Conservation (phyloP, 2,113 vertebrate species). For the Prochilodus magdalenae region DNA sequence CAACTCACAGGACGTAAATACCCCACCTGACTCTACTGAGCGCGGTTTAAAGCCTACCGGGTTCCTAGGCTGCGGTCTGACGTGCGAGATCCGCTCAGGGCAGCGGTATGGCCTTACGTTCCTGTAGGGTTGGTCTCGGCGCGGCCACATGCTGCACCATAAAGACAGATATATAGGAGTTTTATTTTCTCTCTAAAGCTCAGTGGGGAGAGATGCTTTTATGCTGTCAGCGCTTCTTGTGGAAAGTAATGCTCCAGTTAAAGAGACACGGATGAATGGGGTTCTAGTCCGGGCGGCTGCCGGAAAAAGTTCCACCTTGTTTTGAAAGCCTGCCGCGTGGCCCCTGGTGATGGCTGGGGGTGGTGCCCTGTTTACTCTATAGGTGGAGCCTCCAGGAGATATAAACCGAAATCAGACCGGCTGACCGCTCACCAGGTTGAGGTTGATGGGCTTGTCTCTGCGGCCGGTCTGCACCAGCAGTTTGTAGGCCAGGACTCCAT, state of each 20-base stretch:
- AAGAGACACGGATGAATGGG: neutral
- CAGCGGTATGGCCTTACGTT: neutral
- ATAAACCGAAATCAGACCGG: neutral
- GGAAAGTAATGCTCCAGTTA: constrained; percentile 5
- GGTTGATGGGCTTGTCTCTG: constrained; percentile 89
- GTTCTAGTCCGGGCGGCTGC: neutral
- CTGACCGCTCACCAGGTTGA: constrained; percentile 81
- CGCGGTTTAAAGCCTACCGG: neutral
- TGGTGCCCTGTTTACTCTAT: neutral
- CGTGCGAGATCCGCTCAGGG: neutral
- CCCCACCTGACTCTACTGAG: neutral
- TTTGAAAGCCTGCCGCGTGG: neutral
- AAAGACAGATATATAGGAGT: constrained; percentile 31
- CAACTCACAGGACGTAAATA: neutral
- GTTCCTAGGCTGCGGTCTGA: neutral
- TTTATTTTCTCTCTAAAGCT: constrained; percentile 28
- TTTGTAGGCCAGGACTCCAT: constrained; percentile 94
- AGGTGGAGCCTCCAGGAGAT: neutral
- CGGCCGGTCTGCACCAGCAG: constrained; percentile 95
- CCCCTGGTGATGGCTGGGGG: neutral
- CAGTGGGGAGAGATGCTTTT: constrained; percentile 27
- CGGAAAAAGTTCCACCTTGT: neutral
- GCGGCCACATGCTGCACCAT: constrained; percentile 12
- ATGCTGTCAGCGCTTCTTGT: constrained; percentile 3
- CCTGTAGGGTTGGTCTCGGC: neutral